phyloP scores from a whole-genome alignment of 2,888 invertebrate species.

The Drosophila ochracea region DNA sequence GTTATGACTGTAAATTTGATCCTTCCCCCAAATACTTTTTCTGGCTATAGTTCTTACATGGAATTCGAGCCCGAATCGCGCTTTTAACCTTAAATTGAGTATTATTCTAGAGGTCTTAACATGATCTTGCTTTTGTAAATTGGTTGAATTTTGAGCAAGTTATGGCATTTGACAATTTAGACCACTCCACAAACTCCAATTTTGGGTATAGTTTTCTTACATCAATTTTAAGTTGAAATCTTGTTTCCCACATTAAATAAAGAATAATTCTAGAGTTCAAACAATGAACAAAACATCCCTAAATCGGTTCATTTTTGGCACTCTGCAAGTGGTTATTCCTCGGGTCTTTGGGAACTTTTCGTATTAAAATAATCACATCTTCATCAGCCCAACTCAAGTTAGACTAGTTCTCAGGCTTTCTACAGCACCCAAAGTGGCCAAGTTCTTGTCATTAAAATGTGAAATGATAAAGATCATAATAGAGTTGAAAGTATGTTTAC shows the following conservation, averaged over 20 bases:
- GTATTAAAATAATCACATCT: neutral
- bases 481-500: conserved; percentile 1
- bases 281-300: neutral
- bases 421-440: neutral
- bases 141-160: no score
- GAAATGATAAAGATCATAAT: conserved; percentile 9
- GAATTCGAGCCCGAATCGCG: neutral
- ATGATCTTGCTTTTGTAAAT: no score
- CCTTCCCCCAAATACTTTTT: no score
- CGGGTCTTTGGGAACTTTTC: neutral
- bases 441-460: neutral
- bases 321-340: neutral
- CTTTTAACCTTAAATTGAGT: no score
- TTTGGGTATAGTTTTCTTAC: rapidly evolving
- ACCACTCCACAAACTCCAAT: no score
- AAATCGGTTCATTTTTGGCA: neutral
- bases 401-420: neutral
- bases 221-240: neutral
- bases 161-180: no score
- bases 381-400: neutral
- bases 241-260: neutral
- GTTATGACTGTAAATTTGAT: neutral
- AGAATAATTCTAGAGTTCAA: neutral
- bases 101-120: no score
- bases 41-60: no score